phyloP scores from a whole-genome alignment of 2,797 vertebrate species.

The Dicrostonyx torquatus region DNA sequence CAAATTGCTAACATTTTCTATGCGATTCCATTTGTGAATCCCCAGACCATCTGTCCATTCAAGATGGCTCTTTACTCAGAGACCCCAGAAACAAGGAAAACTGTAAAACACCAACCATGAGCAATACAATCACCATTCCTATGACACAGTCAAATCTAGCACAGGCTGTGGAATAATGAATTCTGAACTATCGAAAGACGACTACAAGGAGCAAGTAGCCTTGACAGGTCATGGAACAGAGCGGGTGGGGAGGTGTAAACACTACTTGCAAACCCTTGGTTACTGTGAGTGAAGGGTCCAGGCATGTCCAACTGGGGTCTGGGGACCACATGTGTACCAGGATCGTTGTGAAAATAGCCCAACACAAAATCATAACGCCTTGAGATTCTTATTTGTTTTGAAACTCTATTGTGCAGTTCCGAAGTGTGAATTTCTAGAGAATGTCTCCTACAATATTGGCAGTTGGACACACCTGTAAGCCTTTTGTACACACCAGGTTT shows the following conservation, averaged over 20 bases:
- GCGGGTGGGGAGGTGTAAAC: accelerated
- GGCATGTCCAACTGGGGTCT: not conserved
- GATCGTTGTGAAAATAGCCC: not conserved
- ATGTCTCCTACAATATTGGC: not conserved
- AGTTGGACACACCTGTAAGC: not conserved
- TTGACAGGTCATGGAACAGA: not conserved
- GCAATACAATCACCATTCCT: not conserved
- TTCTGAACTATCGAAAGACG: not conserved
- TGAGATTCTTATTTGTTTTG: not conserved
- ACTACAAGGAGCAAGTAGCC: not conserved
- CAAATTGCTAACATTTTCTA: not conserved
- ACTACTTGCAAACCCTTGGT: not conserved
- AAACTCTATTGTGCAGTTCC: not conserved
- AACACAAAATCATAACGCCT: not conserved
- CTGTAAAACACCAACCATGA: not conserved
- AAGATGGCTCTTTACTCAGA: not conserved
- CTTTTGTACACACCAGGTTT: not conserved
- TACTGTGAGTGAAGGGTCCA: not conserved
- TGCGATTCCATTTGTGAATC: not conserved
- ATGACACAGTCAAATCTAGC: not conserved
- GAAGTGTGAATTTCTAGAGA: not conserved
- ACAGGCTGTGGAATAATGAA: not conserved
- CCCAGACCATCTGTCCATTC: not conserved
- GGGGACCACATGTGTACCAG: not conserved
- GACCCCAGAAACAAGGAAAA: not conserved